Evolutionary conservation across 2,888 invertebrate species (phyloP).

Genomic region (Odontocerum albicorne): DNA sequence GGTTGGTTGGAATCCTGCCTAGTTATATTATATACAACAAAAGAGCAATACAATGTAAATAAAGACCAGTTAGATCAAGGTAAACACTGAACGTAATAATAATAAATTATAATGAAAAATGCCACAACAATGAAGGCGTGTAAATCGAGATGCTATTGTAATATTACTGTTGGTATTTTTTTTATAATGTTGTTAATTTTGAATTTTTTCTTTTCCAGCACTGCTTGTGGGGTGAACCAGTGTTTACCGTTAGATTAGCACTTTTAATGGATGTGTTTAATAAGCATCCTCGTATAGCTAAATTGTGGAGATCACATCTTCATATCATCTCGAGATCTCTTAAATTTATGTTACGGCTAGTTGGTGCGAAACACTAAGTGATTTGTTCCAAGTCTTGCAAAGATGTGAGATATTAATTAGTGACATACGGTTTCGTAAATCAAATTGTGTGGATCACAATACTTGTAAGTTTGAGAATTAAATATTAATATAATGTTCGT

Average conservation of each 20-base stretch:
- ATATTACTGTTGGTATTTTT: no score
- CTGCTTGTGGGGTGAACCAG: neutral
- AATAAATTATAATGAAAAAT: no score
- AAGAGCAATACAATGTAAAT: no score
- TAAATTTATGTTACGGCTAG: neutral
- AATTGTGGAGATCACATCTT: neutral
- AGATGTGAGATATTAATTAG: neutral
- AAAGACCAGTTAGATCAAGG: no score
- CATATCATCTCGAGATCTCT: neutral
- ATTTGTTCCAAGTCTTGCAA: neutral
- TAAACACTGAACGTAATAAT: no score
- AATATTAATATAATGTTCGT: neutral
- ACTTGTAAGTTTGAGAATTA: neutral
- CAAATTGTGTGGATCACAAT: neutral
- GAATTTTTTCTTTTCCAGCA: neutral
- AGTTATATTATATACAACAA: no score
- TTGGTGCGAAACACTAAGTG: neutral
- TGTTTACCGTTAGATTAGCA: neutral
- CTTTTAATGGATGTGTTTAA: neutral
- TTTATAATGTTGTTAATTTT: no score
- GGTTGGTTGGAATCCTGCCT: no score
- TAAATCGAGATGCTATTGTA: no score
- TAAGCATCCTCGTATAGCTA: neutral
- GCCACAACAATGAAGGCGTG: no score
- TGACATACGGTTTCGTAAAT: neutral